Base-by-base conservation (phyloP, 2,797 vertebrate genomes). In the Hydrocynus forskahlii region DNA sequence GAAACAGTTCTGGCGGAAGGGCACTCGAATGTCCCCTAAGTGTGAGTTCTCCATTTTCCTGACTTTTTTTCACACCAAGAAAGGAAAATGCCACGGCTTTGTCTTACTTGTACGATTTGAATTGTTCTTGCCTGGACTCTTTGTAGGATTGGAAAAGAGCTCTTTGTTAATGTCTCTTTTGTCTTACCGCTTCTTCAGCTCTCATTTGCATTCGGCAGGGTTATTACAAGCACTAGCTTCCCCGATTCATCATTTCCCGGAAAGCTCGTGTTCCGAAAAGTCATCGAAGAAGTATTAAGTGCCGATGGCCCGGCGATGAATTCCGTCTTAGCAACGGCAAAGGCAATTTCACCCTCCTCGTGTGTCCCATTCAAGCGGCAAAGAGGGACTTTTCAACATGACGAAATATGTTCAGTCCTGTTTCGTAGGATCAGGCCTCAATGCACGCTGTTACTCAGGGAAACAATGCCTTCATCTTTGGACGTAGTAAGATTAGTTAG, bases 201-300 rank as follows among this genome's bases (percentile, higher is more conserved):
- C 91, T 94, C 92, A 92, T 95, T 95, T 91, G 92, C 92, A 94
- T 94, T 94, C 92, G 80, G 87, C 89, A 86, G 88, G 89, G 92
- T 94, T 93, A 93, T 91, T 95, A 92, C 91, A 91, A 89, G 89
- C 89, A 89, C 89, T 85, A 92, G 90, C 90, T 94, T 91, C 87
- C 91, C 91, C 91, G 91, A 94, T 94, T 94, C 93, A 95, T 95
- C 92, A 92, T 92, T 94, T 85, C 92, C 91, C 89, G 88, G 89
- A 92, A 95, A 94, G 92, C 91, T 82, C 50, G 75, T 67, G 70
- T 82, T 87, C 78, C 89, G 77, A 86, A 92, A 94, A 93, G 92
- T 94, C 92, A 90, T 88, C 86, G 14, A 88, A 89, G 84, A 35
- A 91, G 87, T 93, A 93, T 95, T 93, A 94, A 93, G 89, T 90